A percentile compares a stretch with the other conserved stretches of the same genome.
Evolutionary conservation across 1,140 invertebrate genomes (phyloP).

Genomic region (Antheraea mylitta): DNA sequence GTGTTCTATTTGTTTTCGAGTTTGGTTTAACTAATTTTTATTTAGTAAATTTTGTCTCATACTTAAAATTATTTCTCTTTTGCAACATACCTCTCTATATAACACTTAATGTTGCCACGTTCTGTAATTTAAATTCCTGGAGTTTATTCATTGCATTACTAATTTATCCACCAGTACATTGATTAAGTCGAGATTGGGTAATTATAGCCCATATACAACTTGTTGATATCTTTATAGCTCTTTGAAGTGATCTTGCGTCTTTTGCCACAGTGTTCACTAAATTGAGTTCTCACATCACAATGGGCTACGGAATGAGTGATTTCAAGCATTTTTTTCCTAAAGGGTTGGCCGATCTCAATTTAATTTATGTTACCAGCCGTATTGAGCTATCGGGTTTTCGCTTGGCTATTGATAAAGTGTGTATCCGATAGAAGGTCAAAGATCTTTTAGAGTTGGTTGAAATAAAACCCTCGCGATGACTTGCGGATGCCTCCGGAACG

Average conservation of each 20-base stretch:
- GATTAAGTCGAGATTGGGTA: constrained; percentile 16
- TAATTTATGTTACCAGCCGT: constrained; percentile 60
- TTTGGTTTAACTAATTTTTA: too few relatives aligned
- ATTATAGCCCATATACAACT: constrained; percentile 2
- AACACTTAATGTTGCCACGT: too few relatives aligned
- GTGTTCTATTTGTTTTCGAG: too few relatives aligned
- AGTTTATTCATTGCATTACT: not conserved
- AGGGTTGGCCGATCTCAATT: constrained; percentile 76
- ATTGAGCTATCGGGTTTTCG: constrained; percentile 30
- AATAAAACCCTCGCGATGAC: constrained; percentile 61
- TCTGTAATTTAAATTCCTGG: not conserved
- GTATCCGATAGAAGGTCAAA: constrained; percentile 45
- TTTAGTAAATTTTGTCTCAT: too few relatives aligned
- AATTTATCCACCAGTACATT: not conserved
- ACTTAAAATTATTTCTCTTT: too few relatives aligned
- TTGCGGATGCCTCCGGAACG: constrained; percentile 66
- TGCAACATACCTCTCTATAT: too few relatives aligned
- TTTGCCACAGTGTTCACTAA: constrained; percentile 54
- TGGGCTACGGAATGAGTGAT: constrained; percentile 57
- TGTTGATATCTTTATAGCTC: constrained; percentile 62
- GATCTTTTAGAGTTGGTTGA: constrained; percentile 45
- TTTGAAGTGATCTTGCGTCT: constrained; percentile 56
- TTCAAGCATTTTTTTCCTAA: constrained; percentile 71
- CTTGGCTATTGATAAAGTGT: constrained; percentile 13
- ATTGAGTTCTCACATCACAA: constrained; percentile 77